These are phyloP conservation scores for Pantala flavescens DNA, from an alignment of 1,140 invertebrate genomes.

Conservation along the genomic window DNA sequence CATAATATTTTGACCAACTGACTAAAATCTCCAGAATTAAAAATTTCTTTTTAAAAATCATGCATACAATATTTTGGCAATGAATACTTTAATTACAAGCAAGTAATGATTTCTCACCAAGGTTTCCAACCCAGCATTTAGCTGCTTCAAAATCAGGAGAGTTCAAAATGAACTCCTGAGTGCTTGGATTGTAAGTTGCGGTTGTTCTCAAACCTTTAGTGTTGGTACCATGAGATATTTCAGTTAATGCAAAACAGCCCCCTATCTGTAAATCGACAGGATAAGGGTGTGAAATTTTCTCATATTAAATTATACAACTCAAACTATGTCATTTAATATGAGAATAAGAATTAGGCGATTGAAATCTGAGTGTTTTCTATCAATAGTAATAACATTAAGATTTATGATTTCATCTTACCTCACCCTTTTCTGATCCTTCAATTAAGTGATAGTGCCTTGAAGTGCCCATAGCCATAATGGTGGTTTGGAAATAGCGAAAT, in stretches of 20 bases:
- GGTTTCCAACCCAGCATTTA: constrained; percentile 89
- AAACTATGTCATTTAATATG: not conserved
- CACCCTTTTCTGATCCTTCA: constrained; percentile 42
- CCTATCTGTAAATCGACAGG: constrained; percentile 40
- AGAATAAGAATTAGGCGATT: not conserved
- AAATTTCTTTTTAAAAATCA: too few relatives aligned
- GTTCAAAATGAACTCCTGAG: constrained; percentile 75
- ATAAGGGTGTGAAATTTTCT: not conserved
- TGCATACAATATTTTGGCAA: too few relatives aligned
- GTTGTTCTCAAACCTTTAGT: constrained; percentile 82
- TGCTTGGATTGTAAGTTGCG: constrained; percentile 70
- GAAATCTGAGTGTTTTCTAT: constrained; percentile 27
- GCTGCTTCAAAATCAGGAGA: constrained; percentile 89
- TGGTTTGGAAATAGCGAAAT: constrained; percentile 45
- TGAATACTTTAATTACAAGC: too few relatives aligned
- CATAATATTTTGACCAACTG: too few relatives aligned
- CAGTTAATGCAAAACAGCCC: constrained; percentile 82
- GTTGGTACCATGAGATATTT: constrained; percentile 89
- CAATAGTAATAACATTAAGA: not conserved
- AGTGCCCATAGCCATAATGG: constrained; percentile 43
- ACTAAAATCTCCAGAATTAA: too few relatives aligned
- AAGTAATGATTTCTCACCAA: constrained; percentile 46
- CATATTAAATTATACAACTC: too few relatives aligned
- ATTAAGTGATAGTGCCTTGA: constrained; percentile 48
- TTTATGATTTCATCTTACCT: constrained; percentile 35